A percentile compares a stretch with the other conserved stretches of the same genome.
Conservation (phyloP, 1,140 invertebrate species). For the Drosophila prosaltans region DNA sequence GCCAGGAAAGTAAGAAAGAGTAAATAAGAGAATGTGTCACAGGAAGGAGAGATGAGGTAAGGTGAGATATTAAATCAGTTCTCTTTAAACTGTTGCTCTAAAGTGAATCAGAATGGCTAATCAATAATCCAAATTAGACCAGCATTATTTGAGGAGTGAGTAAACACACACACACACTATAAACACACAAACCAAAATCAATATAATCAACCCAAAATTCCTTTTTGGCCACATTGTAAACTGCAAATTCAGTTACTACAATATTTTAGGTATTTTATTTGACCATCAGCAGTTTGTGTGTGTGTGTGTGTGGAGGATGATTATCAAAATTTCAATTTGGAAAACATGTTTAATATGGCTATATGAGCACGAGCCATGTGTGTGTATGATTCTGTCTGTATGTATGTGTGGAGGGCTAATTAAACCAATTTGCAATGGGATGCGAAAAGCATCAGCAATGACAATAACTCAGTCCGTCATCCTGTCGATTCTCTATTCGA, state of each 20-base stretch:
- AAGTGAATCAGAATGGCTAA: slow-evolving; percentile 1
- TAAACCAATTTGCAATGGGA: slow-evolving; percentile 10
- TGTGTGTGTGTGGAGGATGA: neutral
- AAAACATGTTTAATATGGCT: neutral
- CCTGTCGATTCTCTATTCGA: neutral
- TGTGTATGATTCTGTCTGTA: neutral
- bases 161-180: neutral
- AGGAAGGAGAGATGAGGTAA: neutral
- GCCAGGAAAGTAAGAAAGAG: slow-evolving; percentile 9
- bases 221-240: slow-evolving; percentile 13
- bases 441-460: neutral
- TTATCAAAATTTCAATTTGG: slow-evolving; percentile 7
- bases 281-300: slow-evolving; percentile 7
- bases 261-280: slow-evolving; percentile 9
- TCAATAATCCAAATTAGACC: slow-evolving; percentile 10
- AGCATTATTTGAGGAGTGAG: neutral
- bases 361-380: too few relatives aligned
- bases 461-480: neutral
- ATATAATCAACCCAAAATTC: slow-evolving; percentile 12
- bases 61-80: neutral
- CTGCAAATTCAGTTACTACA: slow-evolving; percentile 10
- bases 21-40: neutral
- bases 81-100: slow-evolving; percentile 7
- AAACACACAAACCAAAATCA: slow-evolving; percentile 12
- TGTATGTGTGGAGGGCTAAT: neutral